Evolutionary conservation across 2,888 invertebrate species (phyloP), one percentile per base, ranked within the genome.

Genomic region (Arctia plantaginis): DNA sequence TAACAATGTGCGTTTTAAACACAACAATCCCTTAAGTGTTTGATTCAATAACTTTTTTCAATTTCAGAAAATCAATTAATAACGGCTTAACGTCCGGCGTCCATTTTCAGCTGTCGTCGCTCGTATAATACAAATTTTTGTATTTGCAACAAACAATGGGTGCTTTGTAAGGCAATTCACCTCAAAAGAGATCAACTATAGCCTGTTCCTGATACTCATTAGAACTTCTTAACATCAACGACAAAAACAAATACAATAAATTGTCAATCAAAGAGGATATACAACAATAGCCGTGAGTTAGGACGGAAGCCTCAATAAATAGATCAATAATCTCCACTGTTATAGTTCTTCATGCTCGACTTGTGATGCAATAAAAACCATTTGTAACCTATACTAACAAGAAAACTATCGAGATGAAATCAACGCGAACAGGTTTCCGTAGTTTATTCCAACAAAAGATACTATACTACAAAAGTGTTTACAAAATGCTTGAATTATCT

Each of bases 291-390:
- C 30, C 30, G 18, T 62, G 23, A 30, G 20, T 33, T 44, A 67
- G 67, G 47, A 47, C 47, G 47, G 47, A 67, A 47, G 20, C 30
- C 13, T 33, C 23, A 7, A 13, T 13, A 67, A 7, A 13, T 13
- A 67, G 47, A 47, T 67, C 67, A 67, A 47, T 23, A 47, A 67
- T 67, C 10, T 67, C 23, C 4, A 44, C 18, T 47, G 20, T 62
- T 47, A 47, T 0, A 67, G 30, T 30, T 47, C 30, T 47, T 67
- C 33, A 67, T 33, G 47, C 67, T 47, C 23, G 33, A 67, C 6
- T 47, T 33, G 30, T 20, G 23, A 67, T 62, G 18, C 20, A 67
- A 47, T 30, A 33, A 67, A 47, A 67, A 47, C 30, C 6, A 10
- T 67, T 13, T 30, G 18, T 18, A 30, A 27, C 6, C 18, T 62